These are phyloP conservation scores for Drosophila ercepeae DNA, from an alignment of 1,140 invertebrate genomes.

Conservation along the genomic window DNA sequence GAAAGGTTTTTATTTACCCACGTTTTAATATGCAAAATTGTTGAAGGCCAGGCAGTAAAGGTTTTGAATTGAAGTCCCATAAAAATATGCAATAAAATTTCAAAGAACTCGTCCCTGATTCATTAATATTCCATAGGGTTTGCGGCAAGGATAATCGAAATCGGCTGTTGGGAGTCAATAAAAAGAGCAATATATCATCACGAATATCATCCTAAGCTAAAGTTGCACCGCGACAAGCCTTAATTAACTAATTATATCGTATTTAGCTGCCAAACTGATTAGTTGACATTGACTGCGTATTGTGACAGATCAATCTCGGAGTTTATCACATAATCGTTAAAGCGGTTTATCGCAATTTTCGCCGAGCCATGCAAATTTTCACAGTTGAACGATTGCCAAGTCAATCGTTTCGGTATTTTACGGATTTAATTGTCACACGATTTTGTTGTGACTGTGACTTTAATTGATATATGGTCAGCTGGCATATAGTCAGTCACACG, in stretches of 20 bases:
- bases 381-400: conserved; percentile 65
- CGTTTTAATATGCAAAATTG: conserved; percentile 27
- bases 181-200: no score
- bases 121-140: not conserved
- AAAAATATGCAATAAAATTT: not conserved
- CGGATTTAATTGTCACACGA: conserved; percentile 71
- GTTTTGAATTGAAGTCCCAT: not conserved
- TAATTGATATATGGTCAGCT: conserved; percentile 71
- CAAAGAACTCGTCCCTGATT: not conserved
- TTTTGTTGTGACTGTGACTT: conserved; percentile 73
- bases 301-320: conserved; percentile 54
- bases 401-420: conserved; percentile 42
- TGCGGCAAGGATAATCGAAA: not conserved
- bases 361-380: conserved; percentile 69
- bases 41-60: no score
- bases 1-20: conserved; percentile 55
- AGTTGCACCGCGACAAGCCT: not conserved
- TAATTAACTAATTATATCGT: conserved; percentile 17
- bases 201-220: no score
- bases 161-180: not conserved
- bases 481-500: conserved; percentile 43
- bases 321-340: conserved; percentile 56
- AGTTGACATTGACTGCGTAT: conserved; percentile 51
- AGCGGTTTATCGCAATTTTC: conserved; percentile 69
- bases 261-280: conserved; percentile 27